Conservation (phyloP, 2,113 vertebrate species). For the Motacilla alba region DNA sequence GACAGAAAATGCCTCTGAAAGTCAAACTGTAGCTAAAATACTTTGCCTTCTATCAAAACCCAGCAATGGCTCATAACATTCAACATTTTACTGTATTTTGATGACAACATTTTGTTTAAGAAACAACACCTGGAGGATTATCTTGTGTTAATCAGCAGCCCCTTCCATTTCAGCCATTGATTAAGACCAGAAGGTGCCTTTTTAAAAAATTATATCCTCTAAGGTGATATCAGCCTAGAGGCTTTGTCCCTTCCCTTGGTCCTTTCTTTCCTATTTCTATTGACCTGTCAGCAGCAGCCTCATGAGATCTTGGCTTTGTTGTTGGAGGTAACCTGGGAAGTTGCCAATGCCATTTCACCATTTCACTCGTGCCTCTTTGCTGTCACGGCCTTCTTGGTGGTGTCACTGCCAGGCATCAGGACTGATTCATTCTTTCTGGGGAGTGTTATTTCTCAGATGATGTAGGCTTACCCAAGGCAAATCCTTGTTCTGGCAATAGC, state of each 20-base stretch:
- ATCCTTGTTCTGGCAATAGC: neutral
- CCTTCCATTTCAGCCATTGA: neutral
- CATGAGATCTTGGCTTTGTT: neutral
- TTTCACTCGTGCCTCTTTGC: neutral
- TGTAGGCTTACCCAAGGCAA: neutral
- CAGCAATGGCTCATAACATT: neutral
- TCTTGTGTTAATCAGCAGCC: neutral
- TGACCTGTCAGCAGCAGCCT: neutral
- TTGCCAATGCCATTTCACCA: neutral
- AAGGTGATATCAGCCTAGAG: neutral
- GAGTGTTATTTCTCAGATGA: neutral
- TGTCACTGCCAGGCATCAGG: neutral
- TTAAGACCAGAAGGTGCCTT: neutral
- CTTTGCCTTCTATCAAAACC: neutral
- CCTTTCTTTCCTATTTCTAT: neutral
- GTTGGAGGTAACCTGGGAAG: neutral
- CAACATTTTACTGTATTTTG: neutral
- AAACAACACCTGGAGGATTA: neutral
- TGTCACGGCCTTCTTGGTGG: neutral
- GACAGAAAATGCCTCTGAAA: conserved; percentile 22
- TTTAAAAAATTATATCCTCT: neutral
- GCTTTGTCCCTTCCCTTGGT: conserved; percentile 4
- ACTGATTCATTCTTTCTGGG: neutral
- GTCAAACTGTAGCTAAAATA: neutral
- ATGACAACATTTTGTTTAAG: neutral